Conservation (phyloP, 1,140 invertebrate genomes). For the Aleiodes sp. region DNA sequence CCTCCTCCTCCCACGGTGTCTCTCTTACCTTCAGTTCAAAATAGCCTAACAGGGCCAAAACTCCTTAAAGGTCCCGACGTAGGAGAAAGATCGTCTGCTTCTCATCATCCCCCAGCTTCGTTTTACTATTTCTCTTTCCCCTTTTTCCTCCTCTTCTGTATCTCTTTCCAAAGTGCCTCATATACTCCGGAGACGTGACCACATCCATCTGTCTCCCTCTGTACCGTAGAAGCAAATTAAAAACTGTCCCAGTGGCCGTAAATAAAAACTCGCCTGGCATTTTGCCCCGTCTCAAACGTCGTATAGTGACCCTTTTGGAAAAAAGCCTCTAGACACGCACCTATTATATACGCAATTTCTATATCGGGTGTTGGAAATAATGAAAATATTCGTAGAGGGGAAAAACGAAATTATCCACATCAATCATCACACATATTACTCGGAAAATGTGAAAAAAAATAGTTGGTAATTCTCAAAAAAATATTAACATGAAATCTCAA, state of each 20-base stretch:
- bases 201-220: constrained; percentile 32
- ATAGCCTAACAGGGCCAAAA: constrained; percentile 61
- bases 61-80: constrained; percentile 54
- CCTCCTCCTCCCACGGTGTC: constrained; percentile 38
- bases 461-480: too few relatives aligned
- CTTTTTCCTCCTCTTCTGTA: constrained; percentile 14
- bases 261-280: constrained; percentile 63
- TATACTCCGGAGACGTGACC: constrained; percentile 18
- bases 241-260: constrained; percentile 67
- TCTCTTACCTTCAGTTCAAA: background rate
- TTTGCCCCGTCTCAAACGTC: constrained; percentile 55
- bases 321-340: constrained; percentile 61
- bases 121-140: constrained; percentile 8
- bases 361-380: constrained; percentile 51
- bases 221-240: constrained; percentile 65
- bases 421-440: too few relatives aligned
- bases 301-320: constrained; percentile 47
- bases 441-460: too few relatives aligned
- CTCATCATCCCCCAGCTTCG: constrained; percentile 33
- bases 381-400: too few relatives aligned
- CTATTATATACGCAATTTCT: constrained; percentile 48
- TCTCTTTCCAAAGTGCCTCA: constrained; percentile 23
- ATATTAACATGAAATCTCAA: too few relatives aligned
- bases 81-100: constrained; percentile 40
- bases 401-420: too few relatives aligned